Evolutionary conservation across 2,797 vertebrate species (phyloP).

Genomic region (Lophotriccus pileatus): DNA sequence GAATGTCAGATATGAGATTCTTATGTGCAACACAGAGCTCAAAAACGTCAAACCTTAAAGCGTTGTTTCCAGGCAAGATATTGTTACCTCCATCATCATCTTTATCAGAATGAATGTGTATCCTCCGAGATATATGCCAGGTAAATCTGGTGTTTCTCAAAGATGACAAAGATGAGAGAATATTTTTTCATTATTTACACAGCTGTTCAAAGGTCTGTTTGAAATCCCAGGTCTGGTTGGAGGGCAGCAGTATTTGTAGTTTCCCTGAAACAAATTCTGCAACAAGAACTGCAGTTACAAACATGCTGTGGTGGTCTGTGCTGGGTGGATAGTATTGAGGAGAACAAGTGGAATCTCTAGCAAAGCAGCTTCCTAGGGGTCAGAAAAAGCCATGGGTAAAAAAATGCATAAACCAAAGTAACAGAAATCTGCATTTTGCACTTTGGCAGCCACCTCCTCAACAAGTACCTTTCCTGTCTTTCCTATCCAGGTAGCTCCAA

Average conservation of each 20-base stretch:
- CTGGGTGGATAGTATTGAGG: conserved; percentile 69
- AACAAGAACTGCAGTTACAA: conserved; percentile 79
- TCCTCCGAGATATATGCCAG: conserved; percentile 77
- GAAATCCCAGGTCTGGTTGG: conserved; percentile 59
- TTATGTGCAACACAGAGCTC: neutral
- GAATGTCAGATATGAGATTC: neutral
- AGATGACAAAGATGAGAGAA: conserved; percentile 81
- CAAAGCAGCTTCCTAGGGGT: conserved; percentile 84
- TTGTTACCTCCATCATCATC: neutral
- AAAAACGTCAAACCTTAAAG: neutral
- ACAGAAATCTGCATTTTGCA: neutral
- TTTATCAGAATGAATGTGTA: accelerated
- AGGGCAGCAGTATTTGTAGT: conserved; percentile 52
- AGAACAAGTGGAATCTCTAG: conserved; percentile 80
- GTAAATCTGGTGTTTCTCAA: conserved; percentile 84
- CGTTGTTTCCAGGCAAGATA: neutral
- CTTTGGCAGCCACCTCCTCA: neutral
- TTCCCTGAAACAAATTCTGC: conserved; percentile 76
- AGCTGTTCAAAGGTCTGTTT: conserved; percentile 74
- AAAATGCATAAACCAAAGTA: neutral
- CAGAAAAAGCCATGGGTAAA: neutral
- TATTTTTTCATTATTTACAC: conserved; percentile 59
- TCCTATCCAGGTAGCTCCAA: neutral
- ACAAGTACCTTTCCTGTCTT: neutral
- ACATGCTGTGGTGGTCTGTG: conserved; percentile 60